Base-by-base conservation (phyloP, 2,113 vertebrate genomes). In the Thymallus thymallus region DNA sequence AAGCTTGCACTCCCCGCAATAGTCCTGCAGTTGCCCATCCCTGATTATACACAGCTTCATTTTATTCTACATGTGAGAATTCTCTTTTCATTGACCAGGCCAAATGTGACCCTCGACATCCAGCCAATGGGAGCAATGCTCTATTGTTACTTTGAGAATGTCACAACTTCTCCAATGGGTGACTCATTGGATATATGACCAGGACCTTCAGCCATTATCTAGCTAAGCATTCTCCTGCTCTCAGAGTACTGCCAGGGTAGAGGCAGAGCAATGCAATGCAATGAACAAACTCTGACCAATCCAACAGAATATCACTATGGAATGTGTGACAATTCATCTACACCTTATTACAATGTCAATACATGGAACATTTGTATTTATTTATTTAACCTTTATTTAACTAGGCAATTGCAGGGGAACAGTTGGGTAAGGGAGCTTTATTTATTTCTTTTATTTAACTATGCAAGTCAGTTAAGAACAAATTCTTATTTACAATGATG, bases 131-230 rank as follows among this genome's bases (percentile, higher is more conserved):
- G 51, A 55, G 51, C 51, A 55, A 20, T 55, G 51, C 51, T 20
- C 51, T 55, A 55, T 55, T 72, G 73, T 55, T 71, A 66, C 71
- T 60, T 78, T 73, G 62, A 82, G 79, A 79, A 81, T 84, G 75
- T 83, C 80, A 84, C 80, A 86, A 85, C 69, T 80, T 86, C 71
- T 83, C 80, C 76, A 72, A 77, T 81, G 83, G 78, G 86, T 80
- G 79, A 77, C 77, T 88, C 75, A 75, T 75, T 73, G 65, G 73
- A 76, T 78, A 66, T 72, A 77, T 77, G 79, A 82, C 75, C 82
- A 32, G 51, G 82, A 80, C 83, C 80, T 79, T 12, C n/a, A 13
- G 32, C 16, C 12, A 24, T 26, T 66, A 48, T 46, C 41, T 45
- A 60, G 66, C 55, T 41, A 58, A 23, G 35, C 35, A 12, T 41